Evolutionary conservation across 2,113 vertebrate species (phyloP).

Genomic region (Ctenodactylus gundi): DNA sequence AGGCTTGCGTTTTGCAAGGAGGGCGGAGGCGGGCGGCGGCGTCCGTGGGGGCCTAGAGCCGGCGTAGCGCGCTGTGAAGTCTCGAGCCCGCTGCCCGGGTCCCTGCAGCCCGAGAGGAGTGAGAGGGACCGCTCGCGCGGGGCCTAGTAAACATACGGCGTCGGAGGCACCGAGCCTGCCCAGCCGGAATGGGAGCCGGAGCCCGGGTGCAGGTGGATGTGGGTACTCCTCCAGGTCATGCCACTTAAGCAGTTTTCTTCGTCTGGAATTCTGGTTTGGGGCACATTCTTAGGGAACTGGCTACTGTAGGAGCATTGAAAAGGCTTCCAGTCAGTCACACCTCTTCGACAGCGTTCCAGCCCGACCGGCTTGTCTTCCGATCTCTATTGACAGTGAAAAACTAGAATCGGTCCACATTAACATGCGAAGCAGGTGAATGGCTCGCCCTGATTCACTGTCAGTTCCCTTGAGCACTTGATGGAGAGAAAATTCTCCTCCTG

Average conservation of each 20-base stretch:
- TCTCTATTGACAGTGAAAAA: neutral
- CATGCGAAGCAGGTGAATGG: neutral
- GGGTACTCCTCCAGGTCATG: neutral
- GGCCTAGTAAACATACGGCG: neutral
- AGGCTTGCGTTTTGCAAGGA: neutral
- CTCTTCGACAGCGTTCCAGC: neutral
- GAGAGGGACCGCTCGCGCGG: neutral
- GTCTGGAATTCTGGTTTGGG: neutral
- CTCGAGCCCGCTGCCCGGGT: neutral
- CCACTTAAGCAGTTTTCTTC: neutral
- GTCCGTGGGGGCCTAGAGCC: neutral
- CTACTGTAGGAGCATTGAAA: neutral
- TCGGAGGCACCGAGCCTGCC: neutral
- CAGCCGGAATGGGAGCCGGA: neutral
- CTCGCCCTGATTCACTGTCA: neutral
- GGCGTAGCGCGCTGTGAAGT: neutral
- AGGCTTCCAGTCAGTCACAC: neutral
- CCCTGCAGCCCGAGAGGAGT: neutral
- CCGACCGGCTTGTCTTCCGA: neutral
- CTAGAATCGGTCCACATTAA: neutral
- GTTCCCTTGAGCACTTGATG: neutral
- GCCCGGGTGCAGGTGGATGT: neutral
- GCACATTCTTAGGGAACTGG: neutral
- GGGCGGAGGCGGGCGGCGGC: neutral
- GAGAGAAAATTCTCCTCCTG: neutral